Conservation (phyloP, 92 coral and sea anemone genomes). For the Zoanthus sociatus region DNA sequence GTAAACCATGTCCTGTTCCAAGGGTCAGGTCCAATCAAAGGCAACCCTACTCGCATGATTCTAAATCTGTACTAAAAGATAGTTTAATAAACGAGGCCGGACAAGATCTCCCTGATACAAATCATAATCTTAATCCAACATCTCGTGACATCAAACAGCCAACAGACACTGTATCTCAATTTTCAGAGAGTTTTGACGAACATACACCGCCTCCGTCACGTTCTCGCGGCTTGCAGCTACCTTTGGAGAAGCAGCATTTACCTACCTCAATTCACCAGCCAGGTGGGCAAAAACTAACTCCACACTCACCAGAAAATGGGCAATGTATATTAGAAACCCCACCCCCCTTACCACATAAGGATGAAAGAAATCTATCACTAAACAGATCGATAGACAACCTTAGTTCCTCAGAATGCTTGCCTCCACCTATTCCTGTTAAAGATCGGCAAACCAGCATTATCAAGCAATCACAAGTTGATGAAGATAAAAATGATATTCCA, state of each 20-base stretch:
- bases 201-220: too few relatives aligned
- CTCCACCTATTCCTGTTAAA: not conserved
- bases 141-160: not conserved
- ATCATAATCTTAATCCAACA: not conserved
- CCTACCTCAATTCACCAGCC: not conserved
- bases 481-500: not conserved
- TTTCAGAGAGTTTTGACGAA: not conserved
- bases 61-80: too few relatives aligned
- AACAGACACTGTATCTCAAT: not conserved
- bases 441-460: not conserved
- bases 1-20: not conserved
- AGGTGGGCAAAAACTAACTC: not conserved
- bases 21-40: not conserved
- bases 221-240: too few relatives aligned
- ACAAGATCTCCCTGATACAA: too few relatives aligned
- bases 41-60: not conserved
- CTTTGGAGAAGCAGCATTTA: not conserved
- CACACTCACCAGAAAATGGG: not conserved
- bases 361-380: not conserved
- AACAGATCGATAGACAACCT: not conserved
- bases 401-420: not conserved
- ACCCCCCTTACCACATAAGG: not conserved
- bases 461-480: not conserved
- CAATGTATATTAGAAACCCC: not conserved
- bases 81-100: not conserved